Percentiles rank a stretch among this genome's conserved stretches.
Evolutionary conservation across 1,140 invertebrate species (phyloP).

Genomic region (Protaetia brevitarsis): DNA sequence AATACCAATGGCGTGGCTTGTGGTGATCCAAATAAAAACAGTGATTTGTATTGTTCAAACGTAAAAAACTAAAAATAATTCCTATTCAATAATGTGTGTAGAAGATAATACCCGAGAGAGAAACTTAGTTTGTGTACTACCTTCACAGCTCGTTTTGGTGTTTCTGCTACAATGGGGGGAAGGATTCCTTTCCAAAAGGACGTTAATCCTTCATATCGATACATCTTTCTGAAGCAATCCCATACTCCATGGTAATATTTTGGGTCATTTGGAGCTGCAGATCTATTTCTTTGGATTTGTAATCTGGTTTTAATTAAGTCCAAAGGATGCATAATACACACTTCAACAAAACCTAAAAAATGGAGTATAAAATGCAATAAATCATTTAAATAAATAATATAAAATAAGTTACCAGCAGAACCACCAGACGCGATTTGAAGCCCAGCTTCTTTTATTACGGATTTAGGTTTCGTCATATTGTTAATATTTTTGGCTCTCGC

Average conservation of each 20-base stretch:
- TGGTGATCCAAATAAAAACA: conserved; percentile 74
- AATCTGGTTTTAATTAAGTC: conserved; percentile 89
- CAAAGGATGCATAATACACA: conserved; percentile 93
- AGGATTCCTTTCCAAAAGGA: conserved; percentile 91
- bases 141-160: conserved; percentile 90
- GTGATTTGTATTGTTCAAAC: conserved; percentile 87
- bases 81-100: too few species aligned
- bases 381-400: conserved; percentile 5
- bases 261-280: conserved; percentile 50
- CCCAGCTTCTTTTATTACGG: conserved; percentile 64
- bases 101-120: too few species aligned
- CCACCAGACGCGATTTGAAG: conserved; percentile 87
- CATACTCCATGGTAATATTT: conserved; percentile 72
- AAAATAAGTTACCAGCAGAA: conserved; percentile 64
- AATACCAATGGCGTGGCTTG: conserved; percentile 69
- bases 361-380: background rate
- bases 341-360: conserved; percentile 81
- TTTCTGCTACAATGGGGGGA: conserved; percentile 90
- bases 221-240: conserved; percentile 89
- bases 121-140: conserved; percentile 50
- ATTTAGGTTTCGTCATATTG: conserved; percentile 41
- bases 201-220: conserved; percentile 73
- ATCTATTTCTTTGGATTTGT: conserved; percentile 65
- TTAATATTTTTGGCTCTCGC: too few species aligned
- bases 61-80: conserved; percentile 70